A percentile compares a stretch with the other conserved stretches of the same genome.
These are phyloP conservation scores for Schizothorax lantsangensis DNA, from an alignment of 2,797 vertebrate species.

Conservation along the genomic window DNA sequence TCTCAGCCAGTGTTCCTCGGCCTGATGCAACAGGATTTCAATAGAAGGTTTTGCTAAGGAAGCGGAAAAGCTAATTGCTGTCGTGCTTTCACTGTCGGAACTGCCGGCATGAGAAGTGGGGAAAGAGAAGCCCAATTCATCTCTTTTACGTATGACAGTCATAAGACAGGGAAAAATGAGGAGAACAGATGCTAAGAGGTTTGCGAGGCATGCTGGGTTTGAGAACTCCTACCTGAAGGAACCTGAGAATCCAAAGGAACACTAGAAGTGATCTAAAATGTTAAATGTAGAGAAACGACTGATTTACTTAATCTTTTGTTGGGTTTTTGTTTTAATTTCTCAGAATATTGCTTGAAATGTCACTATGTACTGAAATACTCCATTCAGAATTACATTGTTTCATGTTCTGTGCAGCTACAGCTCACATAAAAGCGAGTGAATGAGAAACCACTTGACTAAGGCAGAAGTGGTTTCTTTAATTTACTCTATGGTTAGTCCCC, in stretches of 20 bases:
- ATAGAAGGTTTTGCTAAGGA: conserved; percentile 71
- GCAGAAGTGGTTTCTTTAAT: conserved; percentile 37
- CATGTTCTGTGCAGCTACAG: conserved; percentile 14
- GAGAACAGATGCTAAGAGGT: conserved; percentile 46
- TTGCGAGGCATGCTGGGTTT: conserved; percentile 11
- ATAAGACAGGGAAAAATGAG: conserved; percentile 46
- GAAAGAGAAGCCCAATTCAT: conserved; percentile 42
- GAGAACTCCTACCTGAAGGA: conserved; percentile 8
- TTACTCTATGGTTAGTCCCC: conserved; percentile 28
- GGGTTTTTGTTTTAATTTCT: background rate
- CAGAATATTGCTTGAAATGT: background rate
- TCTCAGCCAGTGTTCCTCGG: conserved; percentile 61
- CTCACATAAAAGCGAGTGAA: conserved; percentile 1
- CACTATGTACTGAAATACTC: background rate
- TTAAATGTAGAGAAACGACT: background rate
- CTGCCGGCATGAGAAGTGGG: conserved; percentile 64
- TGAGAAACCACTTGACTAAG: conserved; percentile 27
- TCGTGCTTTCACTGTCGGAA: conserved; percentile 76
- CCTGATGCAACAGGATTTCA: conserved; percentile 74
- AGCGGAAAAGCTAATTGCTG: conserved; percentile 80
- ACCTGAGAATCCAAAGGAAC: background rate
- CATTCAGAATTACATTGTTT: conserved; percentile 21
- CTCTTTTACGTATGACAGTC: conserved; percentile 47
- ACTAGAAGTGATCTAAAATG: background rate
- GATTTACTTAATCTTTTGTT: background rate